Conservation (phyloP, 2,113 vertebrate genomes). For the Pollachius pollachius region DNA sequence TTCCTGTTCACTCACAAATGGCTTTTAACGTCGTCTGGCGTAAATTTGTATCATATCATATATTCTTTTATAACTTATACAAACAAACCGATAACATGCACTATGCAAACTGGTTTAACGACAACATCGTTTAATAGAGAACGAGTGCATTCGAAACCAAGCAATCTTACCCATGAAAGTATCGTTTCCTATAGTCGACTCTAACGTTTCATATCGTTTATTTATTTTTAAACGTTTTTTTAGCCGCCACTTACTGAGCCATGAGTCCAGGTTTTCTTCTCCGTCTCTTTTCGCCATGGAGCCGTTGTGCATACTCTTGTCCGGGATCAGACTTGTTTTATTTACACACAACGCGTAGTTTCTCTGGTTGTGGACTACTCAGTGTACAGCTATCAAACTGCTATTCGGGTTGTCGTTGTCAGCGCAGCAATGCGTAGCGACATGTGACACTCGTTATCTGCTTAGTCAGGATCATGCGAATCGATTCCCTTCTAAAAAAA, state of each 20-base stretch:
- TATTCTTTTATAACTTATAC: too few species aligned
- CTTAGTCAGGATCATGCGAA: constrained; percentile 4
- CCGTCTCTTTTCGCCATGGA: constrained; percentile 58
- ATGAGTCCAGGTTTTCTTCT: constrained; percentile 51
- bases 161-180: too few species aligned
- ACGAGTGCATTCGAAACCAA: not conserved
- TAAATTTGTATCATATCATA: too few species aligned
- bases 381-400: constrained; percentile 31
- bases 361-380: constrained; percentile 8
- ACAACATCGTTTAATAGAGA: too few species aligned
- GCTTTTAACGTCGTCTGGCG: too few species aligned
- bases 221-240: not conserved
- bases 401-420: not conserved
- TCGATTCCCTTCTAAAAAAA: not conserved
- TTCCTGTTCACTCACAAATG: too few species aligned
- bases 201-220: not conserved
- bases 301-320: not conserved
- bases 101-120: too few species aligned
- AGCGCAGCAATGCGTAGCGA: constrained; percentile 21
- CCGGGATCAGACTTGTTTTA: not conserved
- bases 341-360: not conserved
- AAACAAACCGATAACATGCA: too few species aligned
- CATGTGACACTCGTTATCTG: constrained; percentile 66
- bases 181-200: not conserved
- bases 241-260: constrained; percentile 62